A percentile compares a stretch with the other conserved stretches of the same genome.
Conservation (phyloP, 2,888 invertebrate genomes). For the Exocentrus adspersus region DNA sequence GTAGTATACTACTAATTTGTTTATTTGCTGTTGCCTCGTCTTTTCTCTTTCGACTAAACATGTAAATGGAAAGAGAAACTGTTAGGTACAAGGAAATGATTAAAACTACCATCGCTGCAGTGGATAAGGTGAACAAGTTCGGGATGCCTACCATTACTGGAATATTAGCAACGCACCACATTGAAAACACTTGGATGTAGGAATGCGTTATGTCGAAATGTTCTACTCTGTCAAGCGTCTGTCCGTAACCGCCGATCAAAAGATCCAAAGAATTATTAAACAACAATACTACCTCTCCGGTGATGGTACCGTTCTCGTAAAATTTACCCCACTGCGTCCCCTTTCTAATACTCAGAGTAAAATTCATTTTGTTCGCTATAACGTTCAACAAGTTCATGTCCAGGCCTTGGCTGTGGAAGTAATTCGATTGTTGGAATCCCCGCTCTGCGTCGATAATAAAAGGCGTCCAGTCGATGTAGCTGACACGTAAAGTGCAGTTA, state of each 20-base stretch:
- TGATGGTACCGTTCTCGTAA: background rate
- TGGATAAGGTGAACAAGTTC: background rate
- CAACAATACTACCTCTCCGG: background rate
- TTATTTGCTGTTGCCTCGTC: background rate
- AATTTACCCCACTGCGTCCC: background rate
- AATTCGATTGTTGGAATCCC: background rate
- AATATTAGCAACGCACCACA: background rate
- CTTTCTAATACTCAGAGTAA: too few species aligned
- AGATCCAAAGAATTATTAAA: background rate
- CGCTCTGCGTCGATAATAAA: background rate
- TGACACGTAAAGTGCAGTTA: background rate
- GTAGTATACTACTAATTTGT: background rate
- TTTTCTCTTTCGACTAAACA: background rate
- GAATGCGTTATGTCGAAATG: background rate
- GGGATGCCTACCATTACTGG: background rate
- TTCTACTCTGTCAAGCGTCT: background rate
- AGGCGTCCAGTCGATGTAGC: background rate
- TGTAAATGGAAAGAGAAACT: background rate
- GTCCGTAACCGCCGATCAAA: background rate
- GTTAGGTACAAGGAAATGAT: background rate
- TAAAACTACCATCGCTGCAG: background rate
- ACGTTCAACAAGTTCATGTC: conserved; percentile 24
- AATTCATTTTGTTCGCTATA: conserved; percentile 35
- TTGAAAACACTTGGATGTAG: background rate
- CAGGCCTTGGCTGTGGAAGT: background rate